phyloP scores from a whole-genome alignment of 2,888 invertebrate species.

The Polydrusus pterygomalis region DNA sequence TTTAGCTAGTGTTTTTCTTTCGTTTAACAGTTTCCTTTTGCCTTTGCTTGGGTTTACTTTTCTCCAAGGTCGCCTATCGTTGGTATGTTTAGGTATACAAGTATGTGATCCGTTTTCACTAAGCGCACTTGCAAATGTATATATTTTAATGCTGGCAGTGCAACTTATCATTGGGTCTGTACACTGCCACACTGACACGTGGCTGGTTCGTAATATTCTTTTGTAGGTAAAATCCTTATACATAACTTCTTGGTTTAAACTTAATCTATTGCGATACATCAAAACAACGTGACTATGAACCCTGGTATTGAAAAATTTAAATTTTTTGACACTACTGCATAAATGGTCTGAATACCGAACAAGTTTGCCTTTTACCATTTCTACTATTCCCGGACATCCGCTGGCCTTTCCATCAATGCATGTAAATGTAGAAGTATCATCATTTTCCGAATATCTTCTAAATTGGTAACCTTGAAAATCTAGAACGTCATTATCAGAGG shows the following conservation, averaged over 20 bases:
- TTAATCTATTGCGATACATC: neutral
- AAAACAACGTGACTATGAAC: neutral
- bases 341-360: neutral
- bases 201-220: constrained; percentile 1
- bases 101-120: neutral
- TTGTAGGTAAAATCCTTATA: neutral
- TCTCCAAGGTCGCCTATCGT: no score
- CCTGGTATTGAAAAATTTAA: no score
- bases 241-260: neutral
- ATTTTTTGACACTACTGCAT: neutral
- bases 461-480: neutral
- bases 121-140: neutral
- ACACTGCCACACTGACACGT: constrained; percentile 14
- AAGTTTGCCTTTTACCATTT: neutral
- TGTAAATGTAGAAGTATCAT: neutral
- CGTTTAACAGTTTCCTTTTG: neutral
- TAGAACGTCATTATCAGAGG: neutral
- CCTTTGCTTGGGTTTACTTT: neutral
- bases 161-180: neutral
- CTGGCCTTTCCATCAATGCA: neutral
- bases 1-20: no score
- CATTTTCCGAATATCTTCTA: neutral
- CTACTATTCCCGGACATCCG: neutral
- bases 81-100: neutral
- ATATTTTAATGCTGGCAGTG: neutral